Conservation (phyloP, 2,797 vertebrate genomes). For the Brachyrhaphis roseni region DNA sequence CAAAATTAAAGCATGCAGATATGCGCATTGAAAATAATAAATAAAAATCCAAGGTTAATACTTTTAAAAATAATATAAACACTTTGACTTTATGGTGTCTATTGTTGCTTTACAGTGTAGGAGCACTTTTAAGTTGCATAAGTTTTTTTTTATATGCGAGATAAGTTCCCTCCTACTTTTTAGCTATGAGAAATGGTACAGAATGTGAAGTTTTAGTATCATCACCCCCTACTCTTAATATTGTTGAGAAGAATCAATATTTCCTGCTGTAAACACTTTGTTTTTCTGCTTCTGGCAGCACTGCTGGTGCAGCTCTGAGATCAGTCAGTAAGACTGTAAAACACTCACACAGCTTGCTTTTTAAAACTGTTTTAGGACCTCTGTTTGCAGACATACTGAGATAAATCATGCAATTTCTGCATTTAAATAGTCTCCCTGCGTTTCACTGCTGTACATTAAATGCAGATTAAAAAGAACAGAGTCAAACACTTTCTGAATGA, state of each 20-base stretch:
- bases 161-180: neutral
- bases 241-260: neutral
- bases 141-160: neutral
- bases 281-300: neutral
- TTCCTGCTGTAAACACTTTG: neutral
- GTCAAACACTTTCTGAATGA: neutral
- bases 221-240: neutral
- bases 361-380: neutral
- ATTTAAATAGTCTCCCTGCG: neutral
- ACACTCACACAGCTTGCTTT: neutral
- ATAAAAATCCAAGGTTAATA: neutral
- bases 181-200: neutral
- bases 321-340: neutral
- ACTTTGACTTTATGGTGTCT: neutral
- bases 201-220: neutral
- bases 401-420: neutral
- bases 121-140: neutral
- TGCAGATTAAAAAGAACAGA: neutral
- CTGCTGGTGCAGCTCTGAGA: neutral
- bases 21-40: neutral
- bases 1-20: neutral
- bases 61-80: neutral
- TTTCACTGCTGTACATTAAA: neutral
- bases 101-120: neutral
- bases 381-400: neutral